Percentiles rank a stretch among this genome's conserved stretches.
These are phyloP conservation scores for Parnassius glacialis DNA, from an alignment of 2,888 invertebrate genomes.

Conservation along the genomic window DNA sequence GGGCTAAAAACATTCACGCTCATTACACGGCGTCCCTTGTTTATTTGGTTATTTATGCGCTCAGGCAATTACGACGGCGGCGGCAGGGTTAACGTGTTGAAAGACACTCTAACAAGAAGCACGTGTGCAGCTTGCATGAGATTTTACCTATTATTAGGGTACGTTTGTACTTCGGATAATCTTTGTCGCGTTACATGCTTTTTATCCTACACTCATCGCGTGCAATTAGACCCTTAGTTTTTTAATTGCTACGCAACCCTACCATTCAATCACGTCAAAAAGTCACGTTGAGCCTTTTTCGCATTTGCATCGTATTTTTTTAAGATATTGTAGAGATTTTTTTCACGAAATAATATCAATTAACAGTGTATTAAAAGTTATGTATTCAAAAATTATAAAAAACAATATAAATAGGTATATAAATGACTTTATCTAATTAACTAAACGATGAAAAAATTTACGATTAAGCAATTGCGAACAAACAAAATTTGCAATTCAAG, in stretches of 20 bases:
- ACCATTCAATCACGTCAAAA: background rate
- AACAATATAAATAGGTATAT: too few relatives aligned
- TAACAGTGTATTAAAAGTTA: too few relatives aligned
- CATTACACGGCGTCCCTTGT: conserved; percentile 37
- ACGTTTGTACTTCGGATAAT: conserved; percentile 13
- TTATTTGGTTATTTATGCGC: conserved; percentile 54
- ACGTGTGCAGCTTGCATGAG: conserved; percentile 25
- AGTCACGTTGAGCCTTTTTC: background rate
- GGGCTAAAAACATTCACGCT: conserved; percentile 34
- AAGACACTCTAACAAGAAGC: conserved; percentile 47
- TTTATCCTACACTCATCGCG: conserved; percentile 8
- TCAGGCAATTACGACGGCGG: conserved; percentile 49
- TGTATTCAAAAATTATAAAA: too few relatives aligned
- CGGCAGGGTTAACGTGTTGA: conserved; percentile 57
- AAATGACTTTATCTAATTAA: too few relatives aligned
- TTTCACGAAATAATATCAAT: too few relatives aligned
- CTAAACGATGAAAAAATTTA: conserved; percentile 30
- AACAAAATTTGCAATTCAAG: conserved; percentile 62
- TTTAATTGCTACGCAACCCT: conserved; percentile 16
- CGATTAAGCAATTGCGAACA: conserved; percentile 38
- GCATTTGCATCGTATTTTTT: too few relatives aligned
- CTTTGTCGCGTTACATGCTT: conserved; percentile 11
- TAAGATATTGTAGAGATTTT: too few relatives aligned
- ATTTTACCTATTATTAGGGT: conserved; percentile 21
- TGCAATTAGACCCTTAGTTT: conserved; percentile 17